Percentiles rank a stretch among this genome's conserved stretches.
Conservation (phyloP, 2,888 invertebrate genomes). For the Torymus aiolomorphi region DNA sequence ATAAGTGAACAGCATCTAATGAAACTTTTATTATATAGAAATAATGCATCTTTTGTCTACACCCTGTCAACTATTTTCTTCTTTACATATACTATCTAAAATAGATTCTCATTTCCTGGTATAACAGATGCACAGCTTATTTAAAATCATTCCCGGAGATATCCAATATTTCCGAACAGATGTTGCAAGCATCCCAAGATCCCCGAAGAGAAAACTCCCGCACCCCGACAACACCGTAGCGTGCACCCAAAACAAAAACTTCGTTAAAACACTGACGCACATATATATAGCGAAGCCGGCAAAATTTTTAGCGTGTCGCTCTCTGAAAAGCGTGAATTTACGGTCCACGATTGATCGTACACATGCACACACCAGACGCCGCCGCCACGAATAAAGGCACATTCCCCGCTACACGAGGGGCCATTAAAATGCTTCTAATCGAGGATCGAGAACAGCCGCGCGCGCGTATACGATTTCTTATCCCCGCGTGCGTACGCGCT, state of each 20-base stretch:
- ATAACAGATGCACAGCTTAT: no score
- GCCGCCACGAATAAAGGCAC: conserved; percentile 42
- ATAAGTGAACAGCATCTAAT: no score
- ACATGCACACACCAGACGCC: conserved; percentile 43
- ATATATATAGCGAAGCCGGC: background rate
- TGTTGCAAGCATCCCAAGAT: background rate
- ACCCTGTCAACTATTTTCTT: no score
- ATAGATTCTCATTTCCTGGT: no score
- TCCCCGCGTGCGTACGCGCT: conserved; percentile 9
- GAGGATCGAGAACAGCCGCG: conserved; percentile 52
- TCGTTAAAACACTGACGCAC: no score
- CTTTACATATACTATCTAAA: no score
- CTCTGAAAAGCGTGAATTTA: conserved; percentile 21
- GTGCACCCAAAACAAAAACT: no score
- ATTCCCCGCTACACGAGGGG: conserved; percentile 65
- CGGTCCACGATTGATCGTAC: conserved; percentile 27
- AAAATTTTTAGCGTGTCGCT: conserved; percentile 20
- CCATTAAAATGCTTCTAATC: conserved; percentile 68
- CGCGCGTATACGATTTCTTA: conserved; percentile 29
- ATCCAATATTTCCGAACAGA: conserved; percentile 9
- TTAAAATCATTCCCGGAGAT: no score
- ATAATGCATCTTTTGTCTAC: no score
- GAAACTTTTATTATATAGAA: no score
- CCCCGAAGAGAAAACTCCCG: no score
- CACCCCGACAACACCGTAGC: no score